phyloP scores from a whole-genome alignment of 2,797 vertebrate genomes.

The Gymnoscopelus microlampas region DNA sequence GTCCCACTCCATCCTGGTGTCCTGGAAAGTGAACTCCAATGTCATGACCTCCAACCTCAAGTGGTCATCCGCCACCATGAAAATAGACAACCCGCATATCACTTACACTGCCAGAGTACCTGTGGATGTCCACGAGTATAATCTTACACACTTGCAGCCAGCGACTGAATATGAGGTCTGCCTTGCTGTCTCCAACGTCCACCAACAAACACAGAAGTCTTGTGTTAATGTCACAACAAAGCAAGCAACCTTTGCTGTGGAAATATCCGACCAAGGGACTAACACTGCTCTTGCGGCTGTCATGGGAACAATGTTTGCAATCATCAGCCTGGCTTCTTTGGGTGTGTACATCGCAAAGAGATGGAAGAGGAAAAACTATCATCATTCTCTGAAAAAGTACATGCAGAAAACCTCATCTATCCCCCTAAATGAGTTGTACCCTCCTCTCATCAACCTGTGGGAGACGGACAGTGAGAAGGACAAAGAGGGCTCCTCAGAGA shows the following conservation, averaged over 20 bases:
- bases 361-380: constrained; percentile 97
- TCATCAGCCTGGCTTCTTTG: constrained; percentile 89
- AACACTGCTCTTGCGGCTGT: constrained; percentile 91
- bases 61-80: constrained; percentile 97
- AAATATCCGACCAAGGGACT: constrained; percentile 90
- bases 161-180: constrained; percentile 96
- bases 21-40: constrained; percentile 96
- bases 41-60: constrained; percentile 95
- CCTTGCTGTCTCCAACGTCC: constrained; percentile 92
- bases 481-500: constrained; percentile 90
- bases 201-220: constrained; percentile 92
- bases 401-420: constrained; percentile 99
- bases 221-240: constrained; percentile 97
- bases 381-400: constrained; percentile 97
- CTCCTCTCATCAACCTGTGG: constrained; percentile 98
- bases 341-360: constrained; percentile 90
- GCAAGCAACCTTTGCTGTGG: constrained; percentile 85
- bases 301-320: constrained; percentile 92
- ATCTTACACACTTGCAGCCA: constrained; percentile 94
- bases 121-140: constrained; percentile 96
- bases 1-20: constrained; percentile 93
- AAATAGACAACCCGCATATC: constrained; percentile 97
- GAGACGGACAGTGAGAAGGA: constrained; percentile 96
- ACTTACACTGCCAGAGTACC: constrained; percentile 96
- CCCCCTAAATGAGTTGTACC: constrained; percentile 96